phyloP scores from a whole-genome alignment of 2,797 vertebrate genomes.

The Momotus momota region DNA sequence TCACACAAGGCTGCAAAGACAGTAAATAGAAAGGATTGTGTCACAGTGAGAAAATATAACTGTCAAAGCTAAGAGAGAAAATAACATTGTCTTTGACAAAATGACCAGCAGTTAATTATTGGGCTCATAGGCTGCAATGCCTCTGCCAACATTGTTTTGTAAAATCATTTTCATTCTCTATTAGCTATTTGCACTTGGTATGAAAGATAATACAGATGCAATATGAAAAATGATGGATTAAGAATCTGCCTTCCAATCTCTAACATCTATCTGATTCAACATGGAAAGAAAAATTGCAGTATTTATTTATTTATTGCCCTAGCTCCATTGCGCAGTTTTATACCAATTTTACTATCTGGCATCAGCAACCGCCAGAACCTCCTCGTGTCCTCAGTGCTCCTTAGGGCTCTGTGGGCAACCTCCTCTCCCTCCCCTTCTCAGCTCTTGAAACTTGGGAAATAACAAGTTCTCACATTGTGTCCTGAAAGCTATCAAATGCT shows the following conservation, averaged over 20 bases:
- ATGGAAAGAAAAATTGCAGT: not conserved
- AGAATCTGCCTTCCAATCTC: not conserved
- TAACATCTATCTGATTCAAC: not conserved
- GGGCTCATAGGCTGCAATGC: not conserved
- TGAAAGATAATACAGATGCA: not conserved
- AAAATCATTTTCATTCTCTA: not conserved
- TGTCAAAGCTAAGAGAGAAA: not conserved
- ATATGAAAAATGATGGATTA: not conserved
- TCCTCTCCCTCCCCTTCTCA: not conserved
- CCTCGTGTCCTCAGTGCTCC: accelerated
- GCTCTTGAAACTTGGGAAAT: not conserved
- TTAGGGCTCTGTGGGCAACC: accelerated
- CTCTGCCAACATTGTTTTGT: not conserved
- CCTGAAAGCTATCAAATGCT: not conserved
- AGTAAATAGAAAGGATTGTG: not conserved
- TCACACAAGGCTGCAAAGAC: not conserved
- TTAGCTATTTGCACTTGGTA: not conserved
- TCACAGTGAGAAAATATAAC: not conserved
- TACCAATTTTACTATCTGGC: not conserved
- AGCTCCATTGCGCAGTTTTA: not conserved
- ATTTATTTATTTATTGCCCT: not conserved
- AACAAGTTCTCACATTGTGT: not conserved
- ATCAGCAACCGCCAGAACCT: not conserved
- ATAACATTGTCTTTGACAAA: not conserved
- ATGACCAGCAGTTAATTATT: not conserved